A percentile compares a stretch with the other conserved stretches of the same genome.
Evolutionary conservation across 2,888 invertebrate species (phyloP).

Genomic region (Pycnomerus fuliginosus): DNA sequence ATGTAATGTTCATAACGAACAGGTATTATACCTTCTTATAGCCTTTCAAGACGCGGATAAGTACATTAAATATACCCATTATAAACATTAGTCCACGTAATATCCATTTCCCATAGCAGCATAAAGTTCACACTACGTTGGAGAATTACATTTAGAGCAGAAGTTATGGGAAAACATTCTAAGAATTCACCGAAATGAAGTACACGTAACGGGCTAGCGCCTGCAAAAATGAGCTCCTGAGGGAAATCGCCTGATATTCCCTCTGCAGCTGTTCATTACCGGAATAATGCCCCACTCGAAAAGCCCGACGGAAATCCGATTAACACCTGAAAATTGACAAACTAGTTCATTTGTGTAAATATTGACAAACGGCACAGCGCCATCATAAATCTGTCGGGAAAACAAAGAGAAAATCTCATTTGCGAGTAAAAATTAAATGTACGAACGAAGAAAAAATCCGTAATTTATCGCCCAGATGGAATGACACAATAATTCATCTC

Average conservation of each 20-base stretch:
- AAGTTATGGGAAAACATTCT: constrained; percentile 11
- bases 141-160: constrained; percentile 7
- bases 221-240: constrained; percentile 12
- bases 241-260: constrained; percentile 13
- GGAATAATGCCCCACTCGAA: no score
- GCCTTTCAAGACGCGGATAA: constrained; percentile 5
- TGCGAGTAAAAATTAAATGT: no score
- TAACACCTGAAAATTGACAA: no score
- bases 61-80: constrained; percentile 9
- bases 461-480: no score
- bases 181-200: constrained; percentile 10
- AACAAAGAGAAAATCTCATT: no score
- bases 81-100: constrained; percentile 9
- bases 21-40: neutral
- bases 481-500: no score
- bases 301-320: no score
- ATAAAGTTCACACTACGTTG: constrained; percentile 4
- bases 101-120: constrained; percentile 10
- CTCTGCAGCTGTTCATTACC: no score
- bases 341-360: no score
- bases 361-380: no score
- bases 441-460: no score
- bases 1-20: constrained; percentile 6
- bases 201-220: constrained; percentile 4
- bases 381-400: no score